A percentile compares a stretch with the other conserved stretches of the same genome.
These are phyloP conservation scores for Tenthredo amoena DNA, from an alignment of 2,888 invertebrate species.

Conservation along the genomic window DNA sequence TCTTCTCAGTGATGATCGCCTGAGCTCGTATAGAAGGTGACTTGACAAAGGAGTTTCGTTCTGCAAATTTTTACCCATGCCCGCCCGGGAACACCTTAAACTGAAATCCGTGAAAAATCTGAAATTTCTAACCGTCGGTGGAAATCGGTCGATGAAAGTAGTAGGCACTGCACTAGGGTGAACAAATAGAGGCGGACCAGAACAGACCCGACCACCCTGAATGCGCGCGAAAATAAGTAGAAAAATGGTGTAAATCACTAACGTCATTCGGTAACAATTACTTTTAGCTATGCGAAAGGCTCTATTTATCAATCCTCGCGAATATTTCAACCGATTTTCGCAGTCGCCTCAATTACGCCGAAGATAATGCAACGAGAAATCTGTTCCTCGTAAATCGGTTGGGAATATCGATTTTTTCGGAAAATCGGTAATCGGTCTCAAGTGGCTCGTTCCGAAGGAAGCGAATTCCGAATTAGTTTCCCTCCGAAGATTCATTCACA, in stretches of 20 bases:
- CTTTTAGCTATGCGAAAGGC: constrained; percentile 62
- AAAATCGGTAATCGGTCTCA: constrained; percentile 43
- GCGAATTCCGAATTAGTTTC: constrained; percentile 46
- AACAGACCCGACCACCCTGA: constrained; percentile 49
- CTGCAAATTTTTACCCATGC: not conserved
- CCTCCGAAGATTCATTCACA: not conserved
- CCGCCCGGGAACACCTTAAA: constrained; percentile 31
- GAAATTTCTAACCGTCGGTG: constrained; percentile 64
- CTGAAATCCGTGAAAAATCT: constrained; percentile 73
- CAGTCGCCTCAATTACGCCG: not conserved
- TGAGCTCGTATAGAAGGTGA: not conserved
- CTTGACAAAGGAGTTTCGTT: constrained; percentile 8
- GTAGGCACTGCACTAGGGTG: constrained; percentile 5
- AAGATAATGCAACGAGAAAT: not conserved
- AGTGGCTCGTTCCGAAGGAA: constrained; percentile 52
- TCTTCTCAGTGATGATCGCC: not conserved
- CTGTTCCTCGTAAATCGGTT: not conserved
- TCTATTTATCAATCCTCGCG: constrained; percentile 61
- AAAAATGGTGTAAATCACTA: constrained; percentile 63
- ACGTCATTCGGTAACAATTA: constrained; percentile 64
- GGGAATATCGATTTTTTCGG: not conserved
- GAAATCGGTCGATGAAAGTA: constrained; percentile 1
- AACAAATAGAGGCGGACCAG: constrained; percentile 44
- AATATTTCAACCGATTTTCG: constrained; percentile 42
- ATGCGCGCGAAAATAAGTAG: constrained; percentile 18